Base-by-base conservation (phyloP, 2,888 invertebrate genomes). In the Brachyptera risi region DNA sequence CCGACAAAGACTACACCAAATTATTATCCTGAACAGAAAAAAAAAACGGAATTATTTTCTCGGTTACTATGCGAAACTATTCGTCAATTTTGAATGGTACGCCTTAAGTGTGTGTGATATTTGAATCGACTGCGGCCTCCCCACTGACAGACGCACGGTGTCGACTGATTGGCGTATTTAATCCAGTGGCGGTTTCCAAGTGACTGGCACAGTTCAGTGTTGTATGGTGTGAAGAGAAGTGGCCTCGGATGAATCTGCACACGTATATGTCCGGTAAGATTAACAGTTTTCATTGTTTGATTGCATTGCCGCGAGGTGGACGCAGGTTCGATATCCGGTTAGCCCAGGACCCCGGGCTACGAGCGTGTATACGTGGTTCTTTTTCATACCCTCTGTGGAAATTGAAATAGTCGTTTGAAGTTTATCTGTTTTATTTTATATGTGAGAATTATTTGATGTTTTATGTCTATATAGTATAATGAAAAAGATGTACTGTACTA, bases 191-290 rank as follows among this genome's bases (percentile, higher is more conserved):
- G 3, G 19, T 23, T 31, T 13, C 24, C 17, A 27, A 13, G n/a
- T 2, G 26, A 13, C 40, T 24, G 40, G 42, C 42, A 27, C 24
- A 7, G 51, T 35, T 35, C 50, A 19, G 56, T 56, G 54, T 58
- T 76, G 75, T 72, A 76, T 77, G 76, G 77, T 76, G 75, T 76
- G 73, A 76, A 70, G 71, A 69, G 71, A 68, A 73, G 72, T 73
- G 73, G 76, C 76, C 76, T 76, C 76, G 76, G 76, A 77, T 77
- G 77, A 75, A 73, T 69, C 72, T 72, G 67, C 69, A 72, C 71
- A 73, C 68, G 68, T 70, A 68, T 69, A 68, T 68, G 64, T 66
- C 69, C 69, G 73, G 73, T 73, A 68, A 73, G 73, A 31, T n/a
- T n/a, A n/a, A 31, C 44, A 5, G 19, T 19, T 31, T 11, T 31